phyloP scores from a whole-genome alignment of 2,888 invertebrate genomes.

The Drosophila setosimentum region DNA sequence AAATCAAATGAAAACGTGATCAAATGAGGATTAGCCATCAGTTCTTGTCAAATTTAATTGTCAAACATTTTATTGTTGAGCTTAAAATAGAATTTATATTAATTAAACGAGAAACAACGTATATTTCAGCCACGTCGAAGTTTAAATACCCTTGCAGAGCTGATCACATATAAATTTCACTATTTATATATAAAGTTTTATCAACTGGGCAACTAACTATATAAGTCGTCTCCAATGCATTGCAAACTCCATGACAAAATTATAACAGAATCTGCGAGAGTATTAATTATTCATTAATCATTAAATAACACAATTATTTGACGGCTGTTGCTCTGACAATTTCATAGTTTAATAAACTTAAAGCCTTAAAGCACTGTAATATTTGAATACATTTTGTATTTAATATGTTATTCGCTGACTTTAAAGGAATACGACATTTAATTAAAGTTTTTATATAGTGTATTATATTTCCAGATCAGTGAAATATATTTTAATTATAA shows the following conservation, averaged over 20 bases:
- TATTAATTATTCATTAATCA: not conserved
- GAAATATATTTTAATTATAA: not conserved
- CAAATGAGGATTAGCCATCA: not conserved
- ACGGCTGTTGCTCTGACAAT: not conserved
- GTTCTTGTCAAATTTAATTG: not conserved
- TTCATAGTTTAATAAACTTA: not conserved
- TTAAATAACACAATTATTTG: not conserved
- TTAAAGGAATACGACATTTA: not conserved
- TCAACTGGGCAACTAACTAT: too few relatives aligned
- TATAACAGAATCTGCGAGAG: not conserved
- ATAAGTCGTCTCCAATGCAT: not conserved
- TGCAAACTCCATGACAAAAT: not conserved
- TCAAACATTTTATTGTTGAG: not conserved
- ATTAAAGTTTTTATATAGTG: not conserved
- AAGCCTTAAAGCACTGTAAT: not conserved
- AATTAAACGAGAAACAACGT: not conserved
- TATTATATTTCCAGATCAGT: not conserved
- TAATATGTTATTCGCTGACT: not conserved
- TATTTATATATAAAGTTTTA: not conserved
- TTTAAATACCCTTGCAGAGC: not conserved
- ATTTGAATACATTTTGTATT: not conserved
- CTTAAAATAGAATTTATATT: not conserved
- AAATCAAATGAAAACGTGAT: slow-evolving; percentile 1
- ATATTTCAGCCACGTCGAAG: not conserved
- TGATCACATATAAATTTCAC: not conserved